Evolutionary conservation across 2,113 vertebrate species (phyloP).

Genomic region (Oriolus oriolus): DNA sequence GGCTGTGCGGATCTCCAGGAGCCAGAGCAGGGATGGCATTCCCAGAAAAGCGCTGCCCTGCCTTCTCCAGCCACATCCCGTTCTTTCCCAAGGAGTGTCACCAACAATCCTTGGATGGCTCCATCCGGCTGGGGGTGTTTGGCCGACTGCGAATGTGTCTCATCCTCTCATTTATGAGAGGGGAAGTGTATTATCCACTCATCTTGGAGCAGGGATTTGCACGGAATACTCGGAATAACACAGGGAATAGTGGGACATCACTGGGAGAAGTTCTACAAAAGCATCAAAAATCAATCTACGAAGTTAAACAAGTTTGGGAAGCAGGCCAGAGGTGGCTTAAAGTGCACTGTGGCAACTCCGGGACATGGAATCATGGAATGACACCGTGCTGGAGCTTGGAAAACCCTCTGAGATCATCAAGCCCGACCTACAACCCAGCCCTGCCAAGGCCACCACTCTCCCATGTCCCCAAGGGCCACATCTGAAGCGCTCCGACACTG

Average conservation of each 20-base stretch:
- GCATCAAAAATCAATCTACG: neutral
- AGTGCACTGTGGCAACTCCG: neutral
- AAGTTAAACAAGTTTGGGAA: rapidly evolving
- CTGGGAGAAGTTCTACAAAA: neutral
- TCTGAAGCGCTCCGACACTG: rapidly evolving
- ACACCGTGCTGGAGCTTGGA: neutral
- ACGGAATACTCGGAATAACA: rapidly evolving
- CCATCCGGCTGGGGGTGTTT: neutral
- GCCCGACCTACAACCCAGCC: neutral
- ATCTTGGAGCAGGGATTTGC: neutral
- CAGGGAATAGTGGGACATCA: rapidly evolving
- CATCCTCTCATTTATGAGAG: neutral
- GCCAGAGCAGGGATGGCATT: neutral
- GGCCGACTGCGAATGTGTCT: neutral
- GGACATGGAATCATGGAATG: neutral
- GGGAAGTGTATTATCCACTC: neutral
- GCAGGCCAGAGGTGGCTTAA: neutral
- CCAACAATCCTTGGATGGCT: neutral
- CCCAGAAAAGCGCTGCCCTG: neutral
- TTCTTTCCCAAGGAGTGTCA: neutral
- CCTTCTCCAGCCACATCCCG: neutral
- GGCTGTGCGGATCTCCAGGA: neutral
- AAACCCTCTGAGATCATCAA: neutral
- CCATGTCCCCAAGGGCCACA: neutral
- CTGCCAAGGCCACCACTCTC: neutral